These are phyloP conservation scores for Drosophila anomalipes DNA, from an alignment of 2,888 invertebrate genomes.

Conservation along the genomic window DNA sequence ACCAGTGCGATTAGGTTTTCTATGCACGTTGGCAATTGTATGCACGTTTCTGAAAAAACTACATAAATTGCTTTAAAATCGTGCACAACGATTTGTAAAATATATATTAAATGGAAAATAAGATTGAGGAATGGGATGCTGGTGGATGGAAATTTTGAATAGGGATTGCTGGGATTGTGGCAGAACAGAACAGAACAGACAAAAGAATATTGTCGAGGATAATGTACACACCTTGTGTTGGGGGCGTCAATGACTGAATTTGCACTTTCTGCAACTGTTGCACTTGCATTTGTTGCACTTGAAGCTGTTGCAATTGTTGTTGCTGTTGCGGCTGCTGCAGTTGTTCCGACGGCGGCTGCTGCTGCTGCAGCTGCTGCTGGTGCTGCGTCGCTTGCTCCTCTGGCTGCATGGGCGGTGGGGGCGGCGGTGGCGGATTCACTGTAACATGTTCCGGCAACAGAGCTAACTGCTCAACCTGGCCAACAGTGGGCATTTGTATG, in stretches of 20 bases:
- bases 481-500: conserved; percentile 86
- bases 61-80: conserved; percentile 85
- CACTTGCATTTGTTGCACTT: conserved; percentile 29
- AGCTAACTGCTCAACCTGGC: conserved; percentile 48
- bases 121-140: conserved; percentile 22
- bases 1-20: conserved; percentile 87
- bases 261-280: conserved; percentile 19
- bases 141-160: conserved; percentile 4
- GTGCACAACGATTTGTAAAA: conserved; percentile 74
- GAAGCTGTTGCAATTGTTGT: conserved; percentile 27
- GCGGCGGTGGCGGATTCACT: conserved; percentile 66
- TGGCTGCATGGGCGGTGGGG: conserved; percentile 63
- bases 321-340: conserved; percentile 22
- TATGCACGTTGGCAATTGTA: conserved; percentile 86
- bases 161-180: conserved; percentile 26
- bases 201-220: conserved; percentile 16
- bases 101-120: conserved; percentile 51
- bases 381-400: conserved; percentile 46
- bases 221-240: conserved; percentile 73
- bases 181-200: conserved; percentile 39
- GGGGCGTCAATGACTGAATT: conserved; percentile 29
- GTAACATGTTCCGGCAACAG: conserved; percentile 59
- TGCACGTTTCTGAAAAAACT: conserved; percentile 86
- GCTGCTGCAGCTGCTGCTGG: conserved; percentile 9
- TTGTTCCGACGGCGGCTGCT: conserved; percentile 30